phyloP scores from a whole-genome alignment of 2,113 vertebrate genomes.

The Leiothrix lutea region DNA sequence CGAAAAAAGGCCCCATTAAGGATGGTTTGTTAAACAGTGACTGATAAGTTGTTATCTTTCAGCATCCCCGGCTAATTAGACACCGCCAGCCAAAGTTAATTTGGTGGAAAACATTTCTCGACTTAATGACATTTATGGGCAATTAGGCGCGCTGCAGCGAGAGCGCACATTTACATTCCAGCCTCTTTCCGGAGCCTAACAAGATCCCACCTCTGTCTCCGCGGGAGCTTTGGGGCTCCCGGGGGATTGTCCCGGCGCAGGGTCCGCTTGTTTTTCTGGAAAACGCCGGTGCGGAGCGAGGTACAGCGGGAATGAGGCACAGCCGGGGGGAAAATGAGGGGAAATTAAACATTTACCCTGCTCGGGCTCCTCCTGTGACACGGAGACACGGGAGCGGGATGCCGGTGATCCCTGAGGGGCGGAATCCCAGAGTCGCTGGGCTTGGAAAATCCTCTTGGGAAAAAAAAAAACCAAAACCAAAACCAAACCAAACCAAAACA shows the following conservation, averaged over 20 bases:
- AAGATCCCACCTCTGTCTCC: slow-evolving; percentile 57
- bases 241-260: slow-evolving; percentile 31
- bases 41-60: slow-evolving; percentile 72
- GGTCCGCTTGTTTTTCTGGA: slow-evolving; percentile 67
- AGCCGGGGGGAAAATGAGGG: not conserved
- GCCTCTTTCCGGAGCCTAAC: slow-evolving; percentile 34
- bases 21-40: slow-evolving; percentile 65
- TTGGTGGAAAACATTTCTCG: slow-evolving; percentile 82
- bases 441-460: not conserved
- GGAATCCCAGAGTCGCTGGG: not conserved
- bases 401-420: not conserved
- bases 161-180: slow-evolving; percentile 56
- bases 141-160: slow-evolving; percentile 73
- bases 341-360: not conserved
- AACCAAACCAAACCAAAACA: no score
- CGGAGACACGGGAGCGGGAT: not conserved
- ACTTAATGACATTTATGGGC: slow-evolving; percentile 84
- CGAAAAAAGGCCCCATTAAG: slow-evolving; percentile 48
- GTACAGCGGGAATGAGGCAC: slow-evolving; percentile 42
- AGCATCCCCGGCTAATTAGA: slow-evolving; percentile 78
- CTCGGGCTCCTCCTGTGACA: not conserved
- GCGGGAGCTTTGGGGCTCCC: slow-evolving; percentile 63
- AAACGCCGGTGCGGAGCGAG: not conserved
- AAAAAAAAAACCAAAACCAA: no score
- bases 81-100: slow-evolving; percentile 79